Evolutionary conservation across 2,113 vertebrate species (phyloP).

Genomic region (Lasiurus cinereus): DNA sequence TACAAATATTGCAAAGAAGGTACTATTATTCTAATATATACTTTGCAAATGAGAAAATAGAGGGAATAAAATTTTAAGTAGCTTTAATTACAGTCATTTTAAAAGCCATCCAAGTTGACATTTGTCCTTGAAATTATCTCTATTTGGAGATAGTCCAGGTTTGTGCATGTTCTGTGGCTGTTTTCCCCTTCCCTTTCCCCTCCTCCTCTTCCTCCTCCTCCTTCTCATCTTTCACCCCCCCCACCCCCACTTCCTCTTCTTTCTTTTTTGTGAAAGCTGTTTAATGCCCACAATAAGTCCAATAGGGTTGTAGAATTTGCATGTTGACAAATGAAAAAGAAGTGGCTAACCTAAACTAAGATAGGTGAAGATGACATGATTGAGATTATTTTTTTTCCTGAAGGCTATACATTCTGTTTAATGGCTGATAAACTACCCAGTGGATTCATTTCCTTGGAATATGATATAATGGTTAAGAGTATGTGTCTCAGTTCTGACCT

Average conservation of each 20-base stretch:
- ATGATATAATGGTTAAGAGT: neutral
- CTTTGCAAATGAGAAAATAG: too few relatives aligned
- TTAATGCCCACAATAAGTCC: conserved; percentile 38
- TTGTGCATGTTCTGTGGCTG: neutral
- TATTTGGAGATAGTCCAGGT: neutral
- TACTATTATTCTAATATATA: too few relatives aligned
- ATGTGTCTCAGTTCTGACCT: neutral
- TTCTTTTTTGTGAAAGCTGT: neutral
- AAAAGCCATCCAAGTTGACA: neutral
- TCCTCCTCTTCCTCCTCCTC: too few relatives aligned
- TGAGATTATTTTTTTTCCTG: neutral
- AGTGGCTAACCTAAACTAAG: neutral
- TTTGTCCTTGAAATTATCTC: neutral
- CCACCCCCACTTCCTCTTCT: too few relatives aligned
- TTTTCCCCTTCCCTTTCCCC: neutral
- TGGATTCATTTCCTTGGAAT: neutral
- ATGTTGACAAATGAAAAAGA: conserved; percentile 34
- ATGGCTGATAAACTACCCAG: neutral
- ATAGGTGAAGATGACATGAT: neutral
- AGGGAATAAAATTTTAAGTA: too few relatives aligned
- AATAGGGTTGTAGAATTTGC: neutral
- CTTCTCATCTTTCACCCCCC: too few relatives aligned
- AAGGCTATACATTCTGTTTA: neutral
- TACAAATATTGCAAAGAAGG: too few relatives aligned
- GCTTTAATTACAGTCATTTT: too few relatives aligned